Conservation (phyloP, 2,113 vertebrate genomes). For the Tragelaphus imberbis region DNA sequence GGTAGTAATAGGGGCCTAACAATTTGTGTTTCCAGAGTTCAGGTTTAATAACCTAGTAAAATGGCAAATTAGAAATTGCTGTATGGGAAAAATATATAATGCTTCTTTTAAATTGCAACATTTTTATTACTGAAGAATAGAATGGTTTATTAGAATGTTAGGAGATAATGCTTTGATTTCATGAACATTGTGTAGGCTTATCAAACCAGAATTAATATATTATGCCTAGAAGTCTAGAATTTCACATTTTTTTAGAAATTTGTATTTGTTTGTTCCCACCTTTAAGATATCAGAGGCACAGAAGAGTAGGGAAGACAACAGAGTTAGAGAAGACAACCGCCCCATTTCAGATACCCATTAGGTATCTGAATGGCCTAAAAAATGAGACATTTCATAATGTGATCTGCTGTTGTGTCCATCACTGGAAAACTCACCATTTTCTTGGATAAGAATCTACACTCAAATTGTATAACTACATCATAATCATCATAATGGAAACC, state of each 20-base stretch:
- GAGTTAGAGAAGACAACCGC: neutral
- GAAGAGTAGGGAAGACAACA: neutral
- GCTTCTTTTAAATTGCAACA: neutral
- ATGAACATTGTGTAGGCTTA: neutral
- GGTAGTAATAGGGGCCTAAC: neutral
- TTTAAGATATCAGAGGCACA: neutral
- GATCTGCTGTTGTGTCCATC: neutral
- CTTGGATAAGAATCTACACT: neutral
- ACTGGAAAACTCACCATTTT: neutral
- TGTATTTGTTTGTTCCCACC: neutral
- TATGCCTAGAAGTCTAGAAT: neutral
- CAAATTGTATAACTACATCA: neutral
- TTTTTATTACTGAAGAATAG: neutral
- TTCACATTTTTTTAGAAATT: neutral
- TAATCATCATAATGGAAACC: neutral
- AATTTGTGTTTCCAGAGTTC: neutral
- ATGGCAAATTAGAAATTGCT: neutral
- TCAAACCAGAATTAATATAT: neutral
- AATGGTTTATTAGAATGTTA: neutral
- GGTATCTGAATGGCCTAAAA: neutral
- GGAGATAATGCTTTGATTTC: neutral
- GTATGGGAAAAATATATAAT: neutral
- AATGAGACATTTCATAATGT: conserved; percentile 11
- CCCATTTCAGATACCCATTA: neutral
- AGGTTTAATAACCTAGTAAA: neutral